Base-by-base conservation (phyloP, 1,140 invertebrate species). In the Augochlora pura region DNA sequence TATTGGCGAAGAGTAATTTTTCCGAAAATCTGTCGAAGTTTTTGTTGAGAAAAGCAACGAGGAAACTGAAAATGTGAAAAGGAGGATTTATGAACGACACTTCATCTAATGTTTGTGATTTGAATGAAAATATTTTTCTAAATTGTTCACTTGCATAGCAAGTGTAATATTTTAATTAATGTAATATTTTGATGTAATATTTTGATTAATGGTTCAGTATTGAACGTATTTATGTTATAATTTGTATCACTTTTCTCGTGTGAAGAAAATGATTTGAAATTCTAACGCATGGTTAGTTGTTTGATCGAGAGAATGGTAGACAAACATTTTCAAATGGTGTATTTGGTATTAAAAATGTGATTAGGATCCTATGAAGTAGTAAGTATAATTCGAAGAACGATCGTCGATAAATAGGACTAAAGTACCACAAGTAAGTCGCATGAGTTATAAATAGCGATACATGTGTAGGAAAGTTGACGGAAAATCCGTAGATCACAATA, bases 11-110 rank as follows among this genome's bases (percentile, higher is more conserved):
- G 42, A 76, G 52, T 66, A 52, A 62, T 16, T 87, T 88, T 27
- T 77, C 86, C 0, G 60, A 75, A 0, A 57, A 49, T 52, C 27
- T 87, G 32, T 81, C 84, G 14, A 80, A 81, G 64, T 86, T 88
- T 77, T 75, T 88, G 46, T 80, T 83, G 9, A 78, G 23, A 27
- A 78, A 70, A 14, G 21, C 54, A 8, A 38, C 49, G 9, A 65
- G 66, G 18, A 77, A 52, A 16, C 39, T 23, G 16, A 79, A 73
- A 25, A 59, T 10, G 7, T 59, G 32, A 32, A 59, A 49, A 9
- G 1, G 6, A 46, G 38, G 27, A 69, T 77, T 10, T 2, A n/a
- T 7, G 46, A 49, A 23, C 1, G 23, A 18, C 5, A 16, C 12
- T 64, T 57, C 0, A 8, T 46, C 46, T 16, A 52, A 54, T 46